A percentile compares a stretch with the other conserved stretches of the same genome.
phyloP scores from a whole-genome alignment of 64 coral and sea anemone species.

The Hydrozoanthus tunicans region DNA sequence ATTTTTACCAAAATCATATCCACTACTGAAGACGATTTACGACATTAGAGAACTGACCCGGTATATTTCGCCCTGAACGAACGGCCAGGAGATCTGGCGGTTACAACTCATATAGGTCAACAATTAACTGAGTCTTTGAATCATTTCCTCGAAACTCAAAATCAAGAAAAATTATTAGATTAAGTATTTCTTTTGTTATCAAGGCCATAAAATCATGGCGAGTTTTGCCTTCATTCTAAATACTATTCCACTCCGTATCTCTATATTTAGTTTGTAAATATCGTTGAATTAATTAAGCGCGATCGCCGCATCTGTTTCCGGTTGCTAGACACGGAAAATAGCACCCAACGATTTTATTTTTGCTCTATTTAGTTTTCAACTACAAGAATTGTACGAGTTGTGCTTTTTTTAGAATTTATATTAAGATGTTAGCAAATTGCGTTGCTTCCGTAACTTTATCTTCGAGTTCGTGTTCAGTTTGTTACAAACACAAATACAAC shows the following conservation, averaged over 20 bases:
- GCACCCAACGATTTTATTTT: slow-evolving; percentile 13
- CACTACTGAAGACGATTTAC: not conserved
- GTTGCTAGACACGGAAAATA: slow-evolving; percentile 34
- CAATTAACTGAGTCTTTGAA: not conserved
- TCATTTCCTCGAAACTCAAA: not conserved
- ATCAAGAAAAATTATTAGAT: slow-evolving; percentile 10
- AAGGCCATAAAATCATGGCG: not conserved
- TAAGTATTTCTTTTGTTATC: not conserved
- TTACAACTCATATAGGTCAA: no score
- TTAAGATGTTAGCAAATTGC: not conserved
- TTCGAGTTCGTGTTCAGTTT: not conserved
- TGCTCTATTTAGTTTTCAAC: not conserved
- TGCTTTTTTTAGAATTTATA: not conserved
- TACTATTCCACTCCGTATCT: not conserved
- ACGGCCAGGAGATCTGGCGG: no score
- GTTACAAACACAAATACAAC: not conserved
- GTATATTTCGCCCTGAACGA: not conserved
- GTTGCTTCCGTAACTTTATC: not conserved
- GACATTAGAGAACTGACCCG: not conserved
- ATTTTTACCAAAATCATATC: not conserved
- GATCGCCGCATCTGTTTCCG: slow-evolving; percentile 8
- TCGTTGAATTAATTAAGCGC: not conserved
- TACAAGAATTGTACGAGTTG: not conserved
- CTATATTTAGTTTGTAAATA: slow-evolving; percentile 26
- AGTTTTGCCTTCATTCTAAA: not conserved